Percentiles rank a stretch among this genome's conserved stretches.
phyloP scores from a whole-genome alignment of 2,797 vertebrate genomes.

The Bovichtus variegatus region DNA sequence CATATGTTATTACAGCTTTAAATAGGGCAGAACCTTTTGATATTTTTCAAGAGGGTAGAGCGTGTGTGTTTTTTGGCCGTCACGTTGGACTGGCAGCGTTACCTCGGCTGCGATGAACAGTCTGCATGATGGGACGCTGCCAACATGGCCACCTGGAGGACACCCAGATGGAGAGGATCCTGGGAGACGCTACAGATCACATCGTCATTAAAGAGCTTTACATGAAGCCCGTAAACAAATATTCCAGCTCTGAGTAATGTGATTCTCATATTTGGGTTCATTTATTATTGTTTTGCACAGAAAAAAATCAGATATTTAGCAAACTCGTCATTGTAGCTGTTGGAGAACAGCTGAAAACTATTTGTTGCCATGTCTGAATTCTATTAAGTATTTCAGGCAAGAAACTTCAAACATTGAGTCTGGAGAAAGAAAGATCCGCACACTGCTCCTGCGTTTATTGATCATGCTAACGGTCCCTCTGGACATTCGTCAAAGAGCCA shows the following conservation, averaged over 20 bases:
- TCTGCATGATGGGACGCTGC: slow-evolving; percentile 42
- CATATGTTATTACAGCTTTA: slow-evolving; percentile 32
- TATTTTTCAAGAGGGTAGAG: background rate
- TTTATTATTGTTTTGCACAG: background rate
- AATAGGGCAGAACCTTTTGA: slow-evolving; percentile 33
- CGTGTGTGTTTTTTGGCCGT: slow-evolving; percentile 31
- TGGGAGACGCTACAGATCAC: background rate
- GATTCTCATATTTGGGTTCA: no score
- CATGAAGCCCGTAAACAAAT: background rate
- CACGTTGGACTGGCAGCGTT: slow-evolving; percentile 23
- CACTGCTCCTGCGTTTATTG: no score
- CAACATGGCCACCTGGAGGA: slow-evolving; percentile 51
- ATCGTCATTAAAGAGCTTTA: slow-evolving; percentile 1
- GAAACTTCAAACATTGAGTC: no score
- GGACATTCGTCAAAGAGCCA: no score
- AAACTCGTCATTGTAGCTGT: no score
- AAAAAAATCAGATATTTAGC: no score
- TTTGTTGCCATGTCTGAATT: background rate
- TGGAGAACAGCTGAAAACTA: no score
- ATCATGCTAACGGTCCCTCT: no score
- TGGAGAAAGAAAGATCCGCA: no score
- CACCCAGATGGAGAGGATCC: slow-evolving; percentile 49
- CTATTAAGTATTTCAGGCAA: no score
- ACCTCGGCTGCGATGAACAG: slow-evolving; percentile 49
- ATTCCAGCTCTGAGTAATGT: background rate